Conservation (phyloP, 2,797 vertebrate species). For the Okamejei kenojei region DNA sequence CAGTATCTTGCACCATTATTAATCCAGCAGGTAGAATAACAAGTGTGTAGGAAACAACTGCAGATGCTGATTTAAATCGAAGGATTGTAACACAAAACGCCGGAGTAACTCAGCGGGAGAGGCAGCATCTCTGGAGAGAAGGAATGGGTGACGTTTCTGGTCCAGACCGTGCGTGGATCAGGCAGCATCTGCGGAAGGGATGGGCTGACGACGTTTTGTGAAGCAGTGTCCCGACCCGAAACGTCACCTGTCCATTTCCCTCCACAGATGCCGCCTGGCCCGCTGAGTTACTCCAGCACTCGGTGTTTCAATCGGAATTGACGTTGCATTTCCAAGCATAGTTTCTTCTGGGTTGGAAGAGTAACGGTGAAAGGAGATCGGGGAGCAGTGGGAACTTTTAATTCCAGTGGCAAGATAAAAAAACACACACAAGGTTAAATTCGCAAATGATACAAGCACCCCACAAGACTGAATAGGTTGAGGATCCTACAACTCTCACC, state of each 20-base stretch:
- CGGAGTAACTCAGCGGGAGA: too few species aligned
- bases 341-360: background rate
- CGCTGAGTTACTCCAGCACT: too few species aligned
- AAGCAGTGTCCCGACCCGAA: too few species aligned
- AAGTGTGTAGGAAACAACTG: too few species aligned
- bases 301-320: background rate
- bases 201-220: too few species aligned
- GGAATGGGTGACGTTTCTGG: too few species aligned
- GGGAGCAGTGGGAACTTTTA: background rate
- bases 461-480: background rate
- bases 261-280: too few species aligned
- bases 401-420: background rate
- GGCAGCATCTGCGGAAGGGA: too few species aligned
- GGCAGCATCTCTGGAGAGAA: too few species aligned
- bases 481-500: background rate
- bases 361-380: background rate
- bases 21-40: background rate
- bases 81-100: background rate
- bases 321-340: background rate
- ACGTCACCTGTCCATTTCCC: too few species aligned
- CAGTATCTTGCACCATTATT: background rate
- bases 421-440: background rate
- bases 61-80: too few species aligned
- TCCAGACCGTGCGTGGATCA: too few species aligned
- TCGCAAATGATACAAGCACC: background rate